These are phyloP conservation scores for Tragelaphus buxtoni DNA, from an alignment of 2,113 vertebrate genomes.

Conservation along the genomic window DNA sequence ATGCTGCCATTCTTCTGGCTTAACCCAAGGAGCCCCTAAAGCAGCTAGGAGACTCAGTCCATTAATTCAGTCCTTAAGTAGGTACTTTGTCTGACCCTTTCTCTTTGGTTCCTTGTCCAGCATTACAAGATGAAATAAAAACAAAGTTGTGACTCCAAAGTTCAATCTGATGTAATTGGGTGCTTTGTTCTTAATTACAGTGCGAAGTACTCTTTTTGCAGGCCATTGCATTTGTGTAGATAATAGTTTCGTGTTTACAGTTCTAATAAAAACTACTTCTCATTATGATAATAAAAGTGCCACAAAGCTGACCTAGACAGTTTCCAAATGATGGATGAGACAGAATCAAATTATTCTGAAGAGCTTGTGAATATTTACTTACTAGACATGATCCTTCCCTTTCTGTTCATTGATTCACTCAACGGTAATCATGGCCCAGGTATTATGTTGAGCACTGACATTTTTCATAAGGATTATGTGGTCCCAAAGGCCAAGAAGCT, in stretches of 20 bases:
- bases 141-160: constrained; percentile 33
- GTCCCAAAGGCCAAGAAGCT: neutral
- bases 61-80: constrained; percentile 41
- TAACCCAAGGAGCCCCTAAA: neutral
- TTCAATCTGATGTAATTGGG: constrained; percentile 22
- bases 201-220: neutral
- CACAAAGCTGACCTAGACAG: neutral
- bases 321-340: constrained; percentile 2
- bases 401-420: neutral
- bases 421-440: neutral
- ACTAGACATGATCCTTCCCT: neutral
- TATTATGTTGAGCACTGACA: neutral
- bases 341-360: constrained; percentile 39
- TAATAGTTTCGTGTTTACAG: constrained; percentile 11
- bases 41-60: neutral
- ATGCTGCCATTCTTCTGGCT: neutral
- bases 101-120: constrained; percentile 33
- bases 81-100: constrained; percentile 24
- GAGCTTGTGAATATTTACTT: constrained; percentile 14
- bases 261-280: constrained; percentile 31
- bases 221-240: neutral
- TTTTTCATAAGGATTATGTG: neutral
- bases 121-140: constrained; percentile 47
- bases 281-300: constrained; percentile 21
- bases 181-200: constrained; percentile 66